A percentile compares a stretch with the other conserved stretches of the same genome.
Evolutionary conservation across 2,888 invertebrate genomes (phyloP).

Genomic region (Gortyna flavago): DNA sequence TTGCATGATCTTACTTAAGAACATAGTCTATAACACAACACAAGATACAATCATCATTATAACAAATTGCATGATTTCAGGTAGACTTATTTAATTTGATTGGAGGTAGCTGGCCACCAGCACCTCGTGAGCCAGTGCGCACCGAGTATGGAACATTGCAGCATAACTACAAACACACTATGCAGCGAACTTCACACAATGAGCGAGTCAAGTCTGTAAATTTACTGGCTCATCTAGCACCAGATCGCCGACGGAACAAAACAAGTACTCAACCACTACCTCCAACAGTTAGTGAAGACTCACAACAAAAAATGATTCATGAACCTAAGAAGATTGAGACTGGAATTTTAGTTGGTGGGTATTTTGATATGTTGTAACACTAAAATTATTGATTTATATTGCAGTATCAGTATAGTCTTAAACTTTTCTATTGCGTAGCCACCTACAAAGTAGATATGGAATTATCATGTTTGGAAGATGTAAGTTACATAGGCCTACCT

Average conservation of each 20-base stretch:
- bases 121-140: slow-evolving; percentile 79
- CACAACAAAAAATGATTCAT: slow-evolving; percentile 82
- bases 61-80: slow-evolving; percentile 70
- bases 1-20: slow-evolving; percentile 27
- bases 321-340: slow-evolving; percentile 87
- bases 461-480: too few relatives aligned
- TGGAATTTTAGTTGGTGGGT: slow-evolving; percentile 85
- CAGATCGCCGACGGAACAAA: slow-evolving; percentile 81
- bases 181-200: slow-evolving; percentile 81
- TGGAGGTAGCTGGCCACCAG: slow-evolving; percentile 88
- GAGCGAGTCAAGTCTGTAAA: slow-evolving; percentile 91
- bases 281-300: slow-evolving; percentile 66
- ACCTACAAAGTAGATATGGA: background rate
- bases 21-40: background rate
- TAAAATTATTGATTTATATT: background rate
- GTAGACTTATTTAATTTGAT: slow-evolving; percentile 85
- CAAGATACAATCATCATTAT: slow-evolving; percentile 5
- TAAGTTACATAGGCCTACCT: background rate
- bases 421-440: background rate
- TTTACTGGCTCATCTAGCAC: slow-evolving; percentile 89
- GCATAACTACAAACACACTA: slow-evolving; percentile 76
- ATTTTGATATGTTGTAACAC: background rate
- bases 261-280: slow-evolving; percentile 67
- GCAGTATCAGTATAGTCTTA: background rate
- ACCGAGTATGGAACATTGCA: slow-evolving; percentile 82